phyloP scores from a whole-genome alignment of 1,140 invertebrate species.

The Musca vetustissima region DNA sequence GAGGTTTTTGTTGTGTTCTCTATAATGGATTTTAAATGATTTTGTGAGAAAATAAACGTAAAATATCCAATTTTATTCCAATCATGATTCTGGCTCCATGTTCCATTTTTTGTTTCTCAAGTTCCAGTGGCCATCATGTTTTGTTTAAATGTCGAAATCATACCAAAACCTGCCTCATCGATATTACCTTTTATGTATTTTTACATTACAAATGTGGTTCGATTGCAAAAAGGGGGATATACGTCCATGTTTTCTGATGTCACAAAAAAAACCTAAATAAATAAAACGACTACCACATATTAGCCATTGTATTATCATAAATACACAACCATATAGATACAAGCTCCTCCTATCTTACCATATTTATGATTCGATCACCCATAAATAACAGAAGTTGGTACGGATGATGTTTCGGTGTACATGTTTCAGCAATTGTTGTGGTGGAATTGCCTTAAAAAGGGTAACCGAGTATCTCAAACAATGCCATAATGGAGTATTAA shows the following conservation, averaged over 20 bases:
- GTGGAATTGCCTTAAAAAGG: slow-evolving; percentile 16
- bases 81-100: too few species aligned
- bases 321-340: too few species aligned
- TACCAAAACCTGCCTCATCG: too few species aligned
- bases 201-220: background rate
- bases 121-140: too few species aligned
- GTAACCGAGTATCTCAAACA: background rate
- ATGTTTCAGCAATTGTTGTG: slow-evolving; percentile 9
- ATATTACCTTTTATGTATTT: too few species aligned
- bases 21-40: too few species aligned
- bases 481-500: slow-evolving; percentile 13
- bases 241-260: background rate
- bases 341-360: slow-evolving; percentile 10
- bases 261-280: background rate
- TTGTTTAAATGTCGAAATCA: too few species aligned
- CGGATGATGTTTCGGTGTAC: background rate
- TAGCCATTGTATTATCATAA: too few species aligned
- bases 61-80: background rate
- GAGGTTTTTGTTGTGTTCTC: too few species aligned
- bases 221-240: background rate
- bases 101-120: too few species aligned
- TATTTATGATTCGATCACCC: slow-evolving; percentile 21
- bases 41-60: background rate
- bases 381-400: slow-evolving; percentile 4
- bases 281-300: background rate